Evolutionary conservation across 2,113 vertebrate species (phyloP), one percentile per base, ranked within the genome.

Genomic region (Bagarius yarrelli): DNA sequence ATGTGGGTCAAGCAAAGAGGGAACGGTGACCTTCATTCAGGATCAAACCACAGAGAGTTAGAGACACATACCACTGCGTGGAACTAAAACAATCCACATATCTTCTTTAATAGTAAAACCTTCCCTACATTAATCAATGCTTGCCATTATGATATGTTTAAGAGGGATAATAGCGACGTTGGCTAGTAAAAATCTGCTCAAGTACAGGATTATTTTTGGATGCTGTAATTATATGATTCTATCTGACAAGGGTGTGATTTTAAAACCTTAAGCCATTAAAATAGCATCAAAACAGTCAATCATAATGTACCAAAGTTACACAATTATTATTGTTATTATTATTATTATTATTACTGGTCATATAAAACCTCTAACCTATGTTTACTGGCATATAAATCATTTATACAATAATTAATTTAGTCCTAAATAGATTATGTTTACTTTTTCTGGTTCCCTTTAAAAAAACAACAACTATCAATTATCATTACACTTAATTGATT

Each of bases 1-100:
- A 83, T 81, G 44, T 86, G 78, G 81, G 85, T 81, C 78, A 64
- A 34, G 78, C 83, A 78, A 57, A 84, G 71, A 83, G 66, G 56
- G 85, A 83, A 77, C 47, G 21, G 44, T 76, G 32, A 72, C 78
- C 55, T 83, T 75, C 78, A 82, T 84, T 77, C 40, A 69, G 74
- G 69, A 81, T 53, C 69, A 56, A 36, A 86, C 61, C 64, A 66
- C 6, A 79, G 50, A 52, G 63, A 21, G 36, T 40, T 40, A 40
- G 53, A 81, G 32, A 81, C 59, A 74, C 82, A 36, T 23, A 71
- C 67, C 32, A 23, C 30, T 15, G 18, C 34, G 69, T 32, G 32
- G 67, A 56, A 47, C 47, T 40, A 40, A 55, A 34, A 59, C 40
- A 80, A 77, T 8, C 64, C 36, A 71, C 21, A 52, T 64, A 23